Base-by-base conservation (phyloP, 2,797 vertebrate genomes). In the Podargus strigoides region DNA sequence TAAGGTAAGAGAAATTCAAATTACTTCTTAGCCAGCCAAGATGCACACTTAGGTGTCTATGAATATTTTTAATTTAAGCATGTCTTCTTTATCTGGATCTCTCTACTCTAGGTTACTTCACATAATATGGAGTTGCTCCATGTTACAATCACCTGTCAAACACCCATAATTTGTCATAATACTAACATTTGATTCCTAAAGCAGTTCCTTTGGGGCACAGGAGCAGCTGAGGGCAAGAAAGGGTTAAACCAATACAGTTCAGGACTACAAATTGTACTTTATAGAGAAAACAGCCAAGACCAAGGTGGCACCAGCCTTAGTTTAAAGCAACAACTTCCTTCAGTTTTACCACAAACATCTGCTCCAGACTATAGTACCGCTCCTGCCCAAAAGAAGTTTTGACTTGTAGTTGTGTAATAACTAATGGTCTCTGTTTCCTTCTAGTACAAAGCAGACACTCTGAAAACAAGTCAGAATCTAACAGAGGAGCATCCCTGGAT, bases 361-460 rank as follows among this genome's bases (percentile, higher is more conserved):
- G 52, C 79, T 41, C 1, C 1, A 22, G 58, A 26, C 53, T 30
- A 7, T 4, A 20, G 32, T 8, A 19, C 55, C 3, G 1, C 69
- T 66, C 49, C 47, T 75, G 41, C 66, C 42, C 22, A 6, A 3
- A 42, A 69, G 44, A 28, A 32, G 36, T 42, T 85, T 80, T 14
- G 9, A 75, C 2, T 14, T 68, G n/a, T 30, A 69, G 13, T 2
- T 79, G 44, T 53, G 28, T 26, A 30, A 17, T 27, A 67, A 83
- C 12, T 23, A 1, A 59, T 12, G 62, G 13, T 89, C 72, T 82
- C 62, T 8, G 12, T 93, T 94, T 76, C 72, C 56, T 81, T 53
- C 32, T 50, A 99, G 99, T 99, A 99, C 96, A 99, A 99, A 97
- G 99, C 99, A 10, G 98, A 99, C 73, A 99, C 98, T 1, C 98